A percentile compares a stretch with the other conserved stretches of the same genome.
These are phyloP conservation scores for Nothoprocta pentlandii DNA, from an alignment of 2,113 vertebrate genomes.

Conservation along the genomic window DNA sequence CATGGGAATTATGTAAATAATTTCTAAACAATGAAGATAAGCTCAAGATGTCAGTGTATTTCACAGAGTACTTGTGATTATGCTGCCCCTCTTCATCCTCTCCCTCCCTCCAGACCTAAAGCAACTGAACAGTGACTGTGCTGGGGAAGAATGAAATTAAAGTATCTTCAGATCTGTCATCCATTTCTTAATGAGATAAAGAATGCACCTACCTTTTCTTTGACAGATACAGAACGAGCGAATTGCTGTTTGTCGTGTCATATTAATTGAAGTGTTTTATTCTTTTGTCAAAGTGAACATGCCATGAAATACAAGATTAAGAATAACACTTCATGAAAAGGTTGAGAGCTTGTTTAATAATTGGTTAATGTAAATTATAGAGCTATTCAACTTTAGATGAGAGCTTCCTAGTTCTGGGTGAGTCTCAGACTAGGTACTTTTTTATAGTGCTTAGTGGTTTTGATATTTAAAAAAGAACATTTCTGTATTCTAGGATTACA, in stretches of 20 bases:
- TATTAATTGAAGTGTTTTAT: not conserved
- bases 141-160: not conserved
- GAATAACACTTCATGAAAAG: not conserved
- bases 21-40: not conserved
- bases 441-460: not conserved
- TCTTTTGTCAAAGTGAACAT: not conserved
- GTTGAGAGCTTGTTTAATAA: conserved; percentile 15
- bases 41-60: not conserved
- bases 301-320: not conserved
- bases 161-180: not conserved
- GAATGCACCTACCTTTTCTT: not conserved
- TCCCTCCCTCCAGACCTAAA: not conserved
- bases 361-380: not conserved
- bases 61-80: not conserved
- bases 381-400: not conserved
- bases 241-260: not conserved
- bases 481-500: not conserved
- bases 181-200: not conserved
- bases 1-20: not conserved
- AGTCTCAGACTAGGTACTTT: not conserved
- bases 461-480: not conserved
- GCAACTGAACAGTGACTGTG: not conserved
- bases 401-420: not conserved
- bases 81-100: fast-evolving
- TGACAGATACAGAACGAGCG: not conserved